phyloP scores from a whole-genome alignment of 2,113 vertebrate species.

The Genyomyrus donnyi region DNA sequence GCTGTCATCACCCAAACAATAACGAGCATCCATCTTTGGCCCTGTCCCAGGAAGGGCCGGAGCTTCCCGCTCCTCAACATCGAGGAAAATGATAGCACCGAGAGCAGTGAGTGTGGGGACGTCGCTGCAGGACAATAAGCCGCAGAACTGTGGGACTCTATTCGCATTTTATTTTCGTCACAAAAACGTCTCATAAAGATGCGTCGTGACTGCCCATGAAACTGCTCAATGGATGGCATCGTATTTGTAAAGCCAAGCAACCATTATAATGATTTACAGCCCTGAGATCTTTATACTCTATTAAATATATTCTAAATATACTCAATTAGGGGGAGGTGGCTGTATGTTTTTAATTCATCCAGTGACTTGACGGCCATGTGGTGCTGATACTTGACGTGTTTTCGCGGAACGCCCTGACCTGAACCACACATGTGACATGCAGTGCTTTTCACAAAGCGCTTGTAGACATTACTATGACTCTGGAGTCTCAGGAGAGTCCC shows the following conservation, averaged over 20 bases:
- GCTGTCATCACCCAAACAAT: slow-evolving; percentile 83
- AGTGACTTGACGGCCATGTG: not conserved
- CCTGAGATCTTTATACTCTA: not conserved
- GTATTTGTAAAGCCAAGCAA: not conserved
- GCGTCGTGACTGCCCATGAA: not conserved
- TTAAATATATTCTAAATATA: not conserved
- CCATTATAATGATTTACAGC: not conserved
- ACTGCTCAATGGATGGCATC: not conserved
- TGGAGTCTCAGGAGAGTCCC: not conserved
- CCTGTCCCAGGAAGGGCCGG: slow-evolving; percentile 28
- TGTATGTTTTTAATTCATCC: not conserved
- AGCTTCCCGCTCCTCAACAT: slow-evolving; percentile 14
- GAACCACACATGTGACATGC: not conserved
- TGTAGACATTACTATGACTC: not conserved
- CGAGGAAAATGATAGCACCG: not conserved
- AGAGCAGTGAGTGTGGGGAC: not conserved
- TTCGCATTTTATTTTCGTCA: not conserved
- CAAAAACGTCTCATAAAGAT: not conserved
- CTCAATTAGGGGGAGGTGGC: not conserved
- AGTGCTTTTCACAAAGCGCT: not conserved
- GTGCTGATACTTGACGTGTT: not conserved
- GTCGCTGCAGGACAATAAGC: not conserved
- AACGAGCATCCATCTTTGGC: slow-evolving; percentile 70
- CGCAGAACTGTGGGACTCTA: not conserved
- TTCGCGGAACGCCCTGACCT: not conserved